A percentile compares a stretch with the other conserved stretches of the same genome.
Conservation (phyloP, 2,113 vertebrate species). For the Psittacus erithacus region DNA sequence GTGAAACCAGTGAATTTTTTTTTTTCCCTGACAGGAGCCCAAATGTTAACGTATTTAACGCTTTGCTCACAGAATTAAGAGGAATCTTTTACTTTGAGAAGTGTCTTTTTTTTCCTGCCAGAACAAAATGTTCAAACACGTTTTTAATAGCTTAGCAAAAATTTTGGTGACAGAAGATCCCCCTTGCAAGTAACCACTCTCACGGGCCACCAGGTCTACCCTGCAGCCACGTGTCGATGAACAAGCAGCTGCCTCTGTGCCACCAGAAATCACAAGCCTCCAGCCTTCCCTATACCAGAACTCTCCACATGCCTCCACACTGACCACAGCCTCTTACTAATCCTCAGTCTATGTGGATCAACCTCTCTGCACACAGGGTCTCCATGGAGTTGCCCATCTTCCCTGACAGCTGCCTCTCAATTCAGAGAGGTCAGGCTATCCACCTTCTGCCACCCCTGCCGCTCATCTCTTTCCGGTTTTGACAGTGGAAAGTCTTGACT, state of each 20-base stretch:
- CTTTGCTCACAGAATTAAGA: background rate
- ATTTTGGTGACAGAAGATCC: background rate
- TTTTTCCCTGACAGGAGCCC: background rate
- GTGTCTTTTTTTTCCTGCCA: background rate
- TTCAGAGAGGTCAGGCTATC: background rate
- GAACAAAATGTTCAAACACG: background rate
- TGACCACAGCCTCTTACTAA: background rate
- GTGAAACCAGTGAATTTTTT: background rate
- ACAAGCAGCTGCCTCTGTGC: background rate
- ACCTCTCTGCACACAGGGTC: background rate
- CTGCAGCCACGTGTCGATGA: background rate
- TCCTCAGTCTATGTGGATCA: accelerated
- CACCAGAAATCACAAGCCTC: background rate
- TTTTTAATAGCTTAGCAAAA: background rate
- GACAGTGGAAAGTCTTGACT: background rate
- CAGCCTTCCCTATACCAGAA: background rate
- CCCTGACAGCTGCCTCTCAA: background rate
- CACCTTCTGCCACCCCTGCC: background rate
- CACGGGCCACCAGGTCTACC: background rate
- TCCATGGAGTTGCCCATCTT: background rate
- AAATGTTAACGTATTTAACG: background rate
- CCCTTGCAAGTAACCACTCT: background rate
- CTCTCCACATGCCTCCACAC: background rate
- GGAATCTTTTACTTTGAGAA: background rate
- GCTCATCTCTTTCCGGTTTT: background rate